phyloP scores from a whole-genome alignment of 2,797 vertebrate genomes.

The Alca torda region DNA sequence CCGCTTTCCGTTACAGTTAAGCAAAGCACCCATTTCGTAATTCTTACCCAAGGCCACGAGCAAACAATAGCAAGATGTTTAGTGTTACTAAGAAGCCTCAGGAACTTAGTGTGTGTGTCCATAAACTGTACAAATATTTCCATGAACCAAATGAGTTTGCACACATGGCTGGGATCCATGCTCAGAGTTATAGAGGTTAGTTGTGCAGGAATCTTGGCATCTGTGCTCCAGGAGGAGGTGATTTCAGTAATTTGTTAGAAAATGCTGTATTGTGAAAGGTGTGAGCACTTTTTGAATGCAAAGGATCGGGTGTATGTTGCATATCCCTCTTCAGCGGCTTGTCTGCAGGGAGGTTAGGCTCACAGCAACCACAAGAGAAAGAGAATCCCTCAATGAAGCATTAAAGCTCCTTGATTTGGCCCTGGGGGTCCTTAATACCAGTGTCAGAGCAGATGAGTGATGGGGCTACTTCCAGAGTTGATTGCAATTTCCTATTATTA shows the following conservation, averaged over 20 bases:
- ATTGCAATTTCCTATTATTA: neutral
- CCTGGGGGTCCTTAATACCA: neutral
- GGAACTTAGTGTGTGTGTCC: neutral
- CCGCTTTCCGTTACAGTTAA: conserved; percentile 1
- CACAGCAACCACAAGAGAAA: neutral
- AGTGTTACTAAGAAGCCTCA: neutral
- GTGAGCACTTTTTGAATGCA: neutral
- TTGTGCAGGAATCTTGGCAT: neutral
- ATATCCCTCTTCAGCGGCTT: neutral
- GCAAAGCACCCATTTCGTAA: neutral
- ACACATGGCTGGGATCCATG: neutral
- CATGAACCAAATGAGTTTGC: neutral
- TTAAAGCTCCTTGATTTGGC: neutral
- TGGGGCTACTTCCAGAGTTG: neutral
- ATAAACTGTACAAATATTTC: conserved; percentile 1
- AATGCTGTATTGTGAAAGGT: neutral
- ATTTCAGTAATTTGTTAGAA: neutral
- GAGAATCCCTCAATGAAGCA: neutral
- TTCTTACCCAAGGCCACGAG: neutral
- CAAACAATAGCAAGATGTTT: conserved; percentile 12
- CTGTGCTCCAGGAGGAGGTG: neutral
- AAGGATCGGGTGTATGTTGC: neutral
- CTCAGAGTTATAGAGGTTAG: neutral
- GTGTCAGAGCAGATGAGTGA: neutral
- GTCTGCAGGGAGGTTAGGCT: neutral